Evolutionary conservation across 2,888 invertebrate genomes (phyloP).

Genomic region (Pachliopta kotzebuea): DNA sequence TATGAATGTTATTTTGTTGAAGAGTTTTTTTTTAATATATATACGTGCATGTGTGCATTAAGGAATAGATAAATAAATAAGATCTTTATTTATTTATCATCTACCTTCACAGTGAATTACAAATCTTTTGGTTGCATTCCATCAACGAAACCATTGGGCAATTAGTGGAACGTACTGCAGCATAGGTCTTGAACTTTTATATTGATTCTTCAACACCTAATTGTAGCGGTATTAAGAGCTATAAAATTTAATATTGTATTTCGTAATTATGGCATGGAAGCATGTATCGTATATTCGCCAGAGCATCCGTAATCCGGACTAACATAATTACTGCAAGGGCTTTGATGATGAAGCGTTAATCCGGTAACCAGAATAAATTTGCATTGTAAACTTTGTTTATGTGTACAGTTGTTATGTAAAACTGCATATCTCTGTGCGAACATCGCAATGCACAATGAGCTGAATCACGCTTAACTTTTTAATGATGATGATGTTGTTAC

Average conservation of each 20-base stretch:
- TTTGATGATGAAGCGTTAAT: slow-evolving; percentile 70
- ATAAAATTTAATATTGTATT: slow-evolving; percentile 28
- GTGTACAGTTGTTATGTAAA: slow-evolving; percentile 24
- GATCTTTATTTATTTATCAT: no score
- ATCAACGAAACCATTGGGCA: not conserved
- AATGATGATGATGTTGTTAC: not conserved
- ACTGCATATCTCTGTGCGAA: slow-evolving; percentile 14
- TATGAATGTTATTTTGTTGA: no score
- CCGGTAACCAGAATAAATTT: slow-evolving; percentile 72
- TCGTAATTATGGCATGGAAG: slow-evolving; percentile 26
- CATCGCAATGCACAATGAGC: not conserved
- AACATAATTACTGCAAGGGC: slow-evolving; percentile 70
- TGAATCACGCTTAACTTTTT: slow-evolving; percentile 1
- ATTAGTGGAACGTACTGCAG: not conserved
- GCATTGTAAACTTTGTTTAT: slow-evolving; percentile 54
- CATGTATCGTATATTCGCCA: slow-evolving; percentile 29
- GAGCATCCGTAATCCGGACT: slow-evolving; percentile 38
- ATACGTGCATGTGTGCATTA: no score
- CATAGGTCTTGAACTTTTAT: not conserved
- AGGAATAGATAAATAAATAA: no score
- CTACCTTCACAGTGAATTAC: no score
- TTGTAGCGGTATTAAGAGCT: slow-evolving; percentile 7
- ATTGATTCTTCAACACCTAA: slow-evolving; percentile 1
- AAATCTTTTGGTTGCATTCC: not conserved
- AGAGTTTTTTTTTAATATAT: no score